Conservation (phyloP, 2,113 vertebrate genomes). For the Syrmaticus mikado region DNA sequence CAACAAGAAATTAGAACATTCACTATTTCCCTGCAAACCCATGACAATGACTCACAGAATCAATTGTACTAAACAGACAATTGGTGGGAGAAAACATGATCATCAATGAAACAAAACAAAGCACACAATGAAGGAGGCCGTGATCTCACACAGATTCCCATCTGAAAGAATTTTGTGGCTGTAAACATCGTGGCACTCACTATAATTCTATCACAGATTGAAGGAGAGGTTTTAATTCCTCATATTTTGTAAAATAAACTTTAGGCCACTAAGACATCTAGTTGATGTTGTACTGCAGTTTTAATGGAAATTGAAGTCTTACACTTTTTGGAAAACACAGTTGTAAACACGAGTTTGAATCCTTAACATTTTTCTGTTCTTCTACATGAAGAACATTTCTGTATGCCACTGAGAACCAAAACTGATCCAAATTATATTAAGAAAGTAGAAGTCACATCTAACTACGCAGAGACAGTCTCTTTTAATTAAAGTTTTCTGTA, state of each 20-base stretch:
- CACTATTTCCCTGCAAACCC: slow-evolving; percentile 23
- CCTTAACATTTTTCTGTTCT: not conserved
- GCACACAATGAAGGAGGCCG: slow-evolving; percentile 42
- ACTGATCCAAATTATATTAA: not conserved
- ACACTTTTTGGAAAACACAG: not conserved
- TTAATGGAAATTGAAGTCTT: not conserved
- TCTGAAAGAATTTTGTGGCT: slow-evolving; percentile 15
- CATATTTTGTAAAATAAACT: not conserved
- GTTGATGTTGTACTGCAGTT: not conserved
- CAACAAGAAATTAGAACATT: slow-evolving; percentile 1
- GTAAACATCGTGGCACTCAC: slow-evolving; percentile 45
- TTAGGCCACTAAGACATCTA: not conserved
- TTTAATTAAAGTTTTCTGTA: not conserved
- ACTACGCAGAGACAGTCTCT: not conserved
- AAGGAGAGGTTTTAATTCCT: not conserved
- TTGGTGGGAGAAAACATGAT: slow-evolving; percentile 36
- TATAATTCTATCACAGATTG: not conserved
- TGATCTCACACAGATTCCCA: slow-evolving; percentile 39
- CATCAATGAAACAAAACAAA: slow-evolving; percentile 63
- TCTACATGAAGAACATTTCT: not conserved
- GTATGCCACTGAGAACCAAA: not conserved
- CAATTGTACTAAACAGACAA: slow-evolving; percentile 48
- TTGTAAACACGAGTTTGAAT: not conserved
- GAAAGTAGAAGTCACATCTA: not conserved
- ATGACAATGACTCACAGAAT: slow-evolving; percentile 65